A percentile compares a stretch with the other conserved stretches of the same genome.
Evolutionary conservation across 1,140 invertebrate genomes (phyloP).

Genomic region (Caenorhabditis tropicalis): DNA sequence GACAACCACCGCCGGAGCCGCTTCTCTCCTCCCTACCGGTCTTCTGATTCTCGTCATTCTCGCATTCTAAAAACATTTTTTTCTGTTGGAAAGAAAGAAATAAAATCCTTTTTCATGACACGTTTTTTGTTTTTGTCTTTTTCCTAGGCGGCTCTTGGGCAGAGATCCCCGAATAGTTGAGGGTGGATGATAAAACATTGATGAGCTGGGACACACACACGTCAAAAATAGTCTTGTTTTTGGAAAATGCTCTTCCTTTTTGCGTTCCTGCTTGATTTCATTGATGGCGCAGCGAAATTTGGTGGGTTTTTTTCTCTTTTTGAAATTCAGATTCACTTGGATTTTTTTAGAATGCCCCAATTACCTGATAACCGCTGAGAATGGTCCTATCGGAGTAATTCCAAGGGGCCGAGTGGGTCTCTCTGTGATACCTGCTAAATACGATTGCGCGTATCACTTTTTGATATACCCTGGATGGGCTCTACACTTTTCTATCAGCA

Average conservation of each 20-base stretch:
- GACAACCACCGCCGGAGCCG: neutral
- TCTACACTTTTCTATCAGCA: neutral
- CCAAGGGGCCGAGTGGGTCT: neutral
- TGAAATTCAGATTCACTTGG: neutral
- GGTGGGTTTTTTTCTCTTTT: neutral
- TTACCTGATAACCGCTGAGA: neutral
- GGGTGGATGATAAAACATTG: conserved; percentile 26
- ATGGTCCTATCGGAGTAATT: neutral
- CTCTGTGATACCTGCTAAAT: neutral
- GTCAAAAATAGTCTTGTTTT: too few relatives aligned
- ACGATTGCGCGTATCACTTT: neutral
- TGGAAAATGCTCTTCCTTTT: neutral
- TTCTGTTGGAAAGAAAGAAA: too few relatives aligned
- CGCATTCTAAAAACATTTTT: neutral
- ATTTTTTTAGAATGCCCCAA: neutral
- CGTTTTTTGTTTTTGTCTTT: neutral
- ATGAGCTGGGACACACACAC: neutral
- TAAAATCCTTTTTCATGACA: too few relatives aligned
- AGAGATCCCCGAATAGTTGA: neutral
- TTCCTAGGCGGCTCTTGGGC: neutral
- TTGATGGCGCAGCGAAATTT: neutral
- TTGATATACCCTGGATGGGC: neutral
- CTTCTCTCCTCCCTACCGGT: neutral
- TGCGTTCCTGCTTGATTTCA: neutral
- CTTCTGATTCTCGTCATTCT: neutral